Conservation (phyloP, 2,888 invertebrate species). For the Rhingia rostrata region DNA sequence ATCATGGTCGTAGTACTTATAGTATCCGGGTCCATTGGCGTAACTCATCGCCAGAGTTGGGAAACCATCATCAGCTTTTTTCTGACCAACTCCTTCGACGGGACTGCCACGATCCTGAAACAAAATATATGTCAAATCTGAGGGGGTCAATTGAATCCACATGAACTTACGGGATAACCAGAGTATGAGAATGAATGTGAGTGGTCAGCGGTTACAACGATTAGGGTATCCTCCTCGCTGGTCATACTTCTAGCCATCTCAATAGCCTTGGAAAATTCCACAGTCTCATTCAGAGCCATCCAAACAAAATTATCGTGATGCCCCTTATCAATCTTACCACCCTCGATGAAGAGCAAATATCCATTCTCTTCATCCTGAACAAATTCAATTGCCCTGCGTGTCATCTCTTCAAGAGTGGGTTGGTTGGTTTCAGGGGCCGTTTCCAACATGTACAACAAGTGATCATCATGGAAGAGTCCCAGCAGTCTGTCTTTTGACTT, state of each 20-base stretch:
- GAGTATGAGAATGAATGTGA: conserved; percentile 90
- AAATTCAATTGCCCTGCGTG: conserved; percentile 88
- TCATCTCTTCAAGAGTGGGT: conserved; percentile 92
- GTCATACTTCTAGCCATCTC: conserved; percentile 86
- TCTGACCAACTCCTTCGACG: conserved; percentile 77
- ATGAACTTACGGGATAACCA: conserved; percentile 86
- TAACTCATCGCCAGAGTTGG: conserved; percentile 89
- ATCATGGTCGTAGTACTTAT: conserved; percentile 77
- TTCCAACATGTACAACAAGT: conserved; percentile 89
- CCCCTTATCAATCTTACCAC: conserved; percentile 83
- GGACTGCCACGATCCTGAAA: conserved; percentile 78
- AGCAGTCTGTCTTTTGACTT: conserved; percentile 85
- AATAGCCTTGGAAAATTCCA: conserved; percentile 90
- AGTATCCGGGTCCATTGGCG: conserved; percentile 89
- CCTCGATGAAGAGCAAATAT: conserved; percentile 91
- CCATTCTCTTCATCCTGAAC: conserved; percentile 87
- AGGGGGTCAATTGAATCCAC: background rate
- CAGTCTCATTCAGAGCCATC: conserved; percentile 82
- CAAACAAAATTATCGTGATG: conserved; percentile 80
- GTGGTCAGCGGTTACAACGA: conserved; percentile 92
- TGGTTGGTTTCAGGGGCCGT: conserved; percentile 82
- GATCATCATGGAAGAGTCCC: conserved; percentile 87
- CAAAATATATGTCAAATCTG: background rate
- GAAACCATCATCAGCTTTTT: conserved; percentile 83
- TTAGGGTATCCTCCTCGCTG: conserved; percentile 87